Evolutionary conservation across 2,888 invertebrate species (phyloP), one percentile per base, ranked within the genome.

Genomic region (Biston stratarius): DNA sequence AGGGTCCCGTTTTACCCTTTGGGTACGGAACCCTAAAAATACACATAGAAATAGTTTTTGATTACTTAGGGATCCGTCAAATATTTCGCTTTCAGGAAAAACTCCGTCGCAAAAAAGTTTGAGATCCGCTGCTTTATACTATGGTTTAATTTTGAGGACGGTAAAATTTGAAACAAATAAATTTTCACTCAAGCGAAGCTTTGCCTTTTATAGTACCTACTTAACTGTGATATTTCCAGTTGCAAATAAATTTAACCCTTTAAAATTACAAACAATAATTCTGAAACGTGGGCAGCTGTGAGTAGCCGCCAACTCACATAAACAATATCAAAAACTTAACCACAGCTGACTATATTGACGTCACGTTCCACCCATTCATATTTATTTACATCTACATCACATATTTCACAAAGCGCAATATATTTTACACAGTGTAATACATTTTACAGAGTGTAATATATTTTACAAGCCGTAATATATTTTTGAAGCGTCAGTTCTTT

Each of bases 361-460:
- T 56, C 62, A 63, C 62, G 62, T 63, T 12, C 36, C 14, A 40
- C 8, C 56, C 49, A 63, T 63, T 57, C 53, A 49, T 56, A 56
- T 49, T 56, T 49, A 56, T 63, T 63, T 56, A 63, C 62, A 63
- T 62, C 34, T 36, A 36, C 42, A 48, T 56, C 40, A 15, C 56
- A 42, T 56, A 56, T 56, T 48, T 49, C 38, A 56, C 38, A 48
- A 56, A 56, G 44, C 34, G 49, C 48, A 56, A 63, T 56, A 63
- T 63, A 63, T 63, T 63, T 63, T 49, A 55, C 38, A 45, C 38
- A 42, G 44, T 24, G 48, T 48, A 38, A 55, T 63, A 56, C 14
- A 49, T 56, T 56, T 63, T 49, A 59, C 58, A 59, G 36, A 12
- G 38, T 36, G 55, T 47, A 61, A 61, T 55, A 61, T 61, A 55